Evolutionary conservation across 2,113 vertebrate species (phyloP).

Genomic region (zebrafish (Danio rerio)): DNA sequence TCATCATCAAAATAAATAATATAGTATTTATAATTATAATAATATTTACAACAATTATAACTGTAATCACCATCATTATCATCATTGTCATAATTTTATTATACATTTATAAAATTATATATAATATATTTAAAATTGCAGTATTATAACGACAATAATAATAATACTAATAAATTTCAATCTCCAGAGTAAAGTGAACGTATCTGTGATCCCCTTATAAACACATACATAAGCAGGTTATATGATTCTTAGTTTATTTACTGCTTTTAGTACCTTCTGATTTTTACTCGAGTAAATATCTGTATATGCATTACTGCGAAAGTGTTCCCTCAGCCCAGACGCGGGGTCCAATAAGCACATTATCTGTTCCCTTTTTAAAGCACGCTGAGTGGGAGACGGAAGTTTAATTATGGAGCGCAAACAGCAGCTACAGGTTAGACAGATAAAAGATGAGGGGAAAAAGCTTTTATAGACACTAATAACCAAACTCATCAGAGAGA

Average conservation of each 20-base stretch:
- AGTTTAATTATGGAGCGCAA: slow-evolving; percentile 55
- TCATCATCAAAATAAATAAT: too few relatives aligned
- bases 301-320: not conserved
- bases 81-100: too few relatives aligned
- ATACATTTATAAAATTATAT: too few relatives aligned
- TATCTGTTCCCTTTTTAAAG: slow-evolving; percentile 9
- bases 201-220: too few relatives aligned
- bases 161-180: too few relatives aligned
- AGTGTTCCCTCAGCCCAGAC: not conserved
- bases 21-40: too few relatives aligned
- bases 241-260: not conserved
- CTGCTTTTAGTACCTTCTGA: not conserved
- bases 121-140: too few relatives aligned
- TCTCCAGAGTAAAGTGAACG: too few relatives aligned
- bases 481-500: slow-evolving; percentile 42
- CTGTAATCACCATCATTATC: too few relatives aligned
- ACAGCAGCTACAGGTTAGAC: slow-evolving; percentile 46
- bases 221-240: too few relatives aligned
- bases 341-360: not conserved
- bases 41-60: too few relatives aligned
- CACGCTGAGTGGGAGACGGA: slow-evolving; percentile 14
- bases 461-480: slow-evolving; percentile 27
- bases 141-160: too few relatives aligned
- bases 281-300: not conserved
- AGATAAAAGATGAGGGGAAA: slow-evolving; percentile 36